Percentiles rank a stretch among this genome's conserved stretches.
phyloP scores from a whole-genome alignment of 2,888 invertebrate species.

The Nymphalis polychloros region DNA sequence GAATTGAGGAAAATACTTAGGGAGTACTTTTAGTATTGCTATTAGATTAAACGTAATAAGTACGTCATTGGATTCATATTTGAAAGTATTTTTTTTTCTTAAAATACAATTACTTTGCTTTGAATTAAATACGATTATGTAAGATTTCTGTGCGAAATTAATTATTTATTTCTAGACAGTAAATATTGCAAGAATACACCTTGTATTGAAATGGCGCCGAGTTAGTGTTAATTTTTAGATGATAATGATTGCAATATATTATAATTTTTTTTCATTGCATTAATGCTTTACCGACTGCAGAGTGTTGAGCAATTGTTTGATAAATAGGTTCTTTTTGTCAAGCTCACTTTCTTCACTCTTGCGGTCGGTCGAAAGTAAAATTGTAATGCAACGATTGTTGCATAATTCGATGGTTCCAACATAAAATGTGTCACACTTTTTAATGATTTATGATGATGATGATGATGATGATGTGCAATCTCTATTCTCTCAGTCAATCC shows the following conservation, averaged over 20 bases:
- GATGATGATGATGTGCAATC: no score
- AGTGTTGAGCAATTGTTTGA: constrained; percentile 33
- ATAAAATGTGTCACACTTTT: constrained; percentile 17
- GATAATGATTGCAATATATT: constrained; percentile 15
- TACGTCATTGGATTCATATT: neutral
- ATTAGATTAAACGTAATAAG: neutral
- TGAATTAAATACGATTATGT: neutral
- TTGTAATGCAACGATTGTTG: constrained; percentile 34
- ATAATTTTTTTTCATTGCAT: constrained; percentile 26
- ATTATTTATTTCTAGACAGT: constrained; percentile 14
- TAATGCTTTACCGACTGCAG: constrained; percentile 21
- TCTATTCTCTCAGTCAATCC: no score
- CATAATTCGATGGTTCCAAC: constrained; percentile 33
- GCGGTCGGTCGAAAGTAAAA: constrained; percentile 43
- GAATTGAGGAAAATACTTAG: constrained; percentile 20
- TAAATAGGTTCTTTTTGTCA: constrained; percentile 42
- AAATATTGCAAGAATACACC: neutral
- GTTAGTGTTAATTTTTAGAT: neutral
- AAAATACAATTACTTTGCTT: neutral
- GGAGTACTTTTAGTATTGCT: constrained; percentile 8
- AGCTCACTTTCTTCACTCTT: constrained; percentile 42
- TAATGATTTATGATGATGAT: neutral
- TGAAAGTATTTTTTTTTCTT: constrained; percentile 5
- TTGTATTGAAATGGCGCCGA: constrained; percentile 1
- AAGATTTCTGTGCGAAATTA: neutral